These are phyloP conservation scores for Podarcis lilfordi DNA, from an alignment of 2,797 vertebrate genomes.

Conservation along the genomic window DNA sequence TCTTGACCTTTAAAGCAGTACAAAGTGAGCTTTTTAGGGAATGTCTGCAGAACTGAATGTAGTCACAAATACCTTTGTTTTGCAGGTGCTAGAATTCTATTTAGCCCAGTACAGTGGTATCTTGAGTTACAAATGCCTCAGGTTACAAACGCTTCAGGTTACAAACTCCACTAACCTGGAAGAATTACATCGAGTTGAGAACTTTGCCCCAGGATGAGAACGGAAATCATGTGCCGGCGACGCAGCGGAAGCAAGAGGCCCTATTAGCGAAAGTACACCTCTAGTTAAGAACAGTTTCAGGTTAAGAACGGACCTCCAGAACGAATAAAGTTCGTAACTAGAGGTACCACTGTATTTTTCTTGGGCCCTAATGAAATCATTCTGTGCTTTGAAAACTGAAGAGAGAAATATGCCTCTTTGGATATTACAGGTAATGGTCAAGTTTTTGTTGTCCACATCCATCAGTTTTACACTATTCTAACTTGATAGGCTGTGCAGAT, in stretches of 20 bases:
- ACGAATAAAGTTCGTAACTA: too few relatives aligned
- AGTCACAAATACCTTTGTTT: neutral
- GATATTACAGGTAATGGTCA: conserved; percentile 29
- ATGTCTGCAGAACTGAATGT: accelerated
- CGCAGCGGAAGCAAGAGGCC: too few relatives aligned
- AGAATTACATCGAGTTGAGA: too few relatives aligned
- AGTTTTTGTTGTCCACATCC: conserved; percentile 3
- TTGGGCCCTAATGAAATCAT: neutral
- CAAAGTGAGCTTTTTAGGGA: accelerated
- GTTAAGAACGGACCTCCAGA: too few relatives aligned
- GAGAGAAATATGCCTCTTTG: neutral
- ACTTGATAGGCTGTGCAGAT: conserved; percentile 43
- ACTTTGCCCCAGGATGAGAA: too few relatives aligned
- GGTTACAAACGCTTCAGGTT: too few relatives aligned
- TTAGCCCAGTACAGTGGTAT: neutral
- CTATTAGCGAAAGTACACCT: too few relatives aligned
- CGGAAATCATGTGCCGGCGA: too few relatives aligned
- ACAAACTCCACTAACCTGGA: too few relatives aligned
- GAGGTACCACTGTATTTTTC: neutral
- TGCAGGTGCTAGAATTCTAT: neutral
- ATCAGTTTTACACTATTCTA: conserved; percentile 13
- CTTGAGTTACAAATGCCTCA: too few relatives aligned
- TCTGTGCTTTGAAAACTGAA: neutral
- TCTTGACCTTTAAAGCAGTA: conserved; percentile 9
- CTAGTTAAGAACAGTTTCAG: too few relatives aligned